Base-by-base conservation (phyloP, 2,888 invertebrate species). In the Chymomyza amoena region DNA sequence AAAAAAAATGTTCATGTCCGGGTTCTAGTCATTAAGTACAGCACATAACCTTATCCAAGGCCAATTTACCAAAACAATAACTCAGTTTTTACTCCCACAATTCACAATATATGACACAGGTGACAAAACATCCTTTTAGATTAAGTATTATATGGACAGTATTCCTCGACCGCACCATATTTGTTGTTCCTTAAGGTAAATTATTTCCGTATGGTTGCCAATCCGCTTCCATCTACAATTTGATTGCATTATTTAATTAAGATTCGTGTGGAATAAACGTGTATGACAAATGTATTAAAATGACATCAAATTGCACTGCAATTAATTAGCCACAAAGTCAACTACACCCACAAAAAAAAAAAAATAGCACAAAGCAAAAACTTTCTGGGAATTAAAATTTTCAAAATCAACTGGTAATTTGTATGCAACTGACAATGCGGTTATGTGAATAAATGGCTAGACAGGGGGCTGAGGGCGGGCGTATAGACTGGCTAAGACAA, bases 361-460 rank as follows among this genome's bases (percentile, higher is more conserved):
- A 32, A 32, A 32, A 32, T 32, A 2, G 9, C 39, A 7, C 39
- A 45, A 13, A 45, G 13, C 13, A 13, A 13, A 45, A 45, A 45
- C 39, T 13, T 45, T 10, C 39, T 45, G 13, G 2, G 13, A 45
- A 45, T 45, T 6, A 18, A 18, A 16, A n/a, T 54, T 54, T 76
- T 70, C 61, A 63, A 69, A 64, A 25, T 56, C 60, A 68, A 73
- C 45, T 16, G 45, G 50, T 69, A 75, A 85, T 83, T 83, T 77
- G 81, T 86, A 86, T 83, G 86, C 83, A 78, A 72, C 72, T 57
- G 64, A 69, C 76, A 70, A 64, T 68, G 62, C 63, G 68, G 62
- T 69, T 6, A 20, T 3, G 66, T 72, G 65, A 70, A 69, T 62
- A 66, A 75, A 62, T 63, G 16, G 52, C 16, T 13, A 18, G 9